These are phyloP conservation scores for Eueides isabella DNA, from an alignment of 1,140 invertebrate species.

Conservation along the genomic window DNA sequence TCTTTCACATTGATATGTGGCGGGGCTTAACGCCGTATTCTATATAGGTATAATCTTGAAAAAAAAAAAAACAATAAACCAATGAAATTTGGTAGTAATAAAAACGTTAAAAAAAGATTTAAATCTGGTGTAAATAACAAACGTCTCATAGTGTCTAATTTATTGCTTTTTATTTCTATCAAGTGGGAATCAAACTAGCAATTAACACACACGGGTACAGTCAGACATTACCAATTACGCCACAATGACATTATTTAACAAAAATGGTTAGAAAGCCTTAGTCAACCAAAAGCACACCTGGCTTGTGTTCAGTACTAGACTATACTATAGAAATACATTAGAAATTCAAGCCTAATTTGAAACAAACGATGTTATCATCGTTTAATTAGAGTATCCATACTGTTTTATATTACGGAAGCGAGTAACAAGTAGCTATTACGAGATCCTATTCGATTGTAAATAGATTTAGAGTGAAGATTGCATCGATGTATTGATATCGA, in stretches of 20 bases:
- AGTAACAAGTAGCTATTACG: conserved; percentile 43
- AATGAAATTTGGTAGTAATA: too few species aligned
- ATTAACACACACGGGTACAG: not conserved
- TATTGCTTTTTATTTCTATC: too few species aligned
- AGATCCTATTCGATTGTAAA: conserved; percentile 47
- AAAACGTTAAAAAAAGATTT: too few species aligned
- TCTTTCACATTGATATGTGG: not conserved
- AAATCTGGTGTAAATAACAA: too few species aligned
- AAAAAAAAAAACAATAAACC: too few species aligned
- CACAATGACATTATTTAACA: conserved; percentile 43
- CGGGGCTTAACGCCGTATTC: not conserved
- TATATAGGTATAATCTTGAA: too few species aligned
- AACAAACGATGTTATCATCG: conserved; percentile 44
- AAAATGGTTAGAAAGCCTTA: conserved; percentile 61
- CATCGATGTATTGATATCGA: conserved; percentile 37
- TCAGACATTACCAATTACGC: not conserved
- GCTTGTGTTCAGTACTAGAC: conserved; percentile 15
- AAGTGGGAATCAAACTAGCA: not conserved
- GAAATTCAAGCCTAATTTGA: conserved; percentile 50
- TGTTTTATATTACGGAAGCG: conserved; percentile 51
- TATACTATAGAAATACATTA: conserved; percentile 21
- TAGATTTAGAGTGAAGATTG: conserved; percentile 34
- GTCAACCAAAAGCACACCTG: conserved; percentile 46
- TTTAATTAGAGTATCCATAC: conserved; percentile 50
- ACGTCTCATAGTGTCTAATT: too few species aligned